These are phyloP conservation scores for Pilophorus perplexus DNA, from an alignment of 2,888 invertebrate genomes.

Conservation along the genomic window DNA sequence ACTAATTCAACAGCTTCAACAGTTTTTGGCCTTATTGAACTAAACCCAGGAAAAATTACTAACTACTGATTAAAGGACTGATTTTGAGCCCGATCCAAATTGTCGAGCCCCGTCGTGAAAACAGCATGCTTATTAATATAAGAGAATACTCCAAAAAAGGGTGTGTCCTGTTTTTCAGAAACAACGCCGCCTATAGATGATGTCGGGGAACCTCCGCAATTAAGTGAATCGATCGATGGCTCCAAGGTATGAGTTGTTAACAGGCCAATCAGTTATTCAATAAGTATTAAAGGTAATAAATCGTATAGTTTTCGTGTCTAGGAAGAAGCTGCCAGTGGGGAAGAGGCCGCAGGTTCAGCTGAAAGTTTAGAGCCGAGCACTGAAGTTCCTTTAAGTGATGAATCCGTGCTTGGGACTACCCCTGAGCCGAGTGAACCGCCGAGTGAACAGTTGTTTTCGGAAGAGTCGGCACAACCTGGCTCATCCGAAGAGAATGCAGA, in stretches of 20 bases:
- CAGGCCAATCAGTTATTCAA: conserved; percentile 6
- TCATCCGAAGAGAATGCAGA: background rate
- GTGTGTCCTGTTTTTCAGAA: too few relatives aligned
- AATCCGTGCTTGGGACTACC: conserved; percentile 48
- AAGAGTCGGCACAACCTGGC: background rate
- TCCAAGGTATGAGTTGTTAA: conserved; percentile 26
- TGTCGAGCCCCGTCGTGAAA: too few relatives aligned
- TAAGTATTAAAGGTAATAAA: conserved; percentile 35
- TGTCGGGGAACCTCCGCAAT: conserved; percentile 37
- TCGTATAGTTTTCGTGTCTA: conserved; percentile 27
- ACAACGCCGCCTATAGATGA: conserved; percentile 15
- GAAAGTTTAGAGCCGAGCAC: conserved; percentile 33
- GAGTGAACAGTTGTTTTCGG: background rate
- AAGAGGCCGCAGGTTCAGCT: conserved; percentile 22
- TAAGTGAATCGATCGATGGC: background rate
- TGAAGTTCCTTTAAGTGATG: conserved; percentile 41
- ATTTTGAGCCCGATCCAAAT: too few relatives aligned
- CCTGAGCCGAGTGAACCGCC: conserved; percentile 52
- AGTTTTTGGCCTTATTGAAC: too few relatives aligned
- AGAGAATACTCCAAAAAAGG: too few relatives aligned
- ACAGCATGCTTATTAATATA: too few relatives aligned
- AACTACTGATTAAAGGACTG: too few relatives aligned
- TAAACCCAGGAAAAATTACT: too few relatives aligned
- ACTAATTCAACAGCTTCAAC: too few relatives aligned
- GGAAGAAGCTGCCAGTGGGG: conserved; percentile 28